Base-by-base conservation (phyloP, 2,888 invertebrate species). In the Steinernema scapterisci region DNA sequence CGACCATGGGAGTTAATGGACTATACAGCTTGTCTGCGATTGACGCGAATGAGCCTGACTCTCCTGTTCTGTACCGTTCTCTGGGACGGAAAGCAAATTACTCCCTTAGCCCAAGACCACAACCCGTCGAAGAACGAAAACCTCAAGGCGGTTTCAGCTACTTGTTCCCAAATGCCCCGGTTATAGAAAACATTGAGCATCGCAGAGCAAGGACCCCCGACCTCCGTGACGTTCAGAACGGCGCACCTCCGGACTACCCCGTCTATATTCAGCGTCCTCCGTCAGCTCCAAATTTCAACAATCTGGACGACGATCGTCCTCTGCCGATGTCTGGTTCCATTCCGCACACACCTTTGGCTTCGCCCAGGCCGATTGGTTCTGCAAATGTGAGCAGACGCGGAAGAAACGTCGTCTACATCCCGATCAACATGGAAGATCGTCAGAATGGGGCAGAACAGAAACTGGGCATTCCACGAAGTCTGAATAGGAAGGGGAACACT, bases 71-170 rank as follows among this genome's bases (percentile, higher is more conserved):
- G 44, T 70, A 63, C 31, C 63, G 63, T 63, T 63, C 63, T 16
- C 63, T 63, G 11, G 63, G 63, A 63, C 23, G 63, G 25, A 63
- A 63, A n/a, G 63, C 25, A 13, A 63, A 63, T 25, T 63, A 63
- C 19, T 27, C 31, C 25, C 31, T 63, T 6, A 63, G 63, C 27
- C 63, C 27, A 1, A 2, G 63, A n/a, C 63, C 63, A 7, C 31
- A 44, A 6, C 21, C 38, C 2, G 43, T 31, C 1, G 81, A 81
- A 54, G 80, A 81, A 0, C 82, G 79, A 72, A 77, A 77, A 1
- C 82, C 84, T 1, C 83, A 83, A 71, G 84, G 79, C 1, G 84
- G 84, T 1, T 84, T 84, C 77, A 82, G 82, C 31, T 84, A 84
- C 72, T 77, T 84, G 21, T 84, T 84, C 78, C 84, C 84, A 7